These are phyloP conservation scores for Lasioglossum lativentre DNA, from an alignment of 2,888 invertebrate genomes.

Conservation along the genomic window DNA sequence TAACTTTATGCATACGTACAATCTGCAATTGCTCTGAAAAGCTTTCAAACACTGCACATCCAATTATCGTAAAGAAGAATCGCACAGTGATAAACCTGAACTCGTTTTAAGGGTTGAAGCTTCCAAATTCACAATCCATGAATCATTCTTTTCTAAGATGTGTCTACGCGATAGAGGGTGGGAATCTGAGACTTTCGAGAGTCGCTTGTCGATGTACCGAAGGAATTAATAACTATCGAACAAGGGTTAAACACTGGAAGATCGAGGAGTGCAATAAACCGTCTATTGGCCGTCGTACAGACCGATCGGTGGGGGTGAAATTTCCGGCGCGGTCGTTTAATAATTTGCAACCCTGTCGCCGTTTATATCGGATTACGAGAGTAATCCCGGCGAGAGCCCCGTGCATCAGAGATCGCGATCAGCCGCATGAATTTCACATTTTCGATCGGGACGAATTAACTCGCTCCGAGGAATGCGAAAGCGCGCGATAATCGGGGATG, in stretches of 20 bases:
- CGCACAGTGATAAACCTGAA: too few species aligned
- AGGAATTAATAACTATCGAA: neutral
- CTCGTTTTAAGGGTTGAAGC: too few species aligned
- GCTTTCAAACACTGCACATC: too few species aligned
- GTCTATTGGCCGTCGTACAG: neutral
- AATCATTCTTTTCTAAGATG: too few species aligned
- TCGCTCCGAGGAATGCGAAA: neutral
- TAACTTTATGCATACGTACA: too few species aligned
- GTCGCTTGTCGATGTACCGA: neutral
- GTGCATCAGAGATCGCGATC: constrained; percentile 39
- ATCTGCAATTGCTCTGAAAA: too few species aligned
- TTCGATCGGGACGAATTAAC: constrained; percentile 28
- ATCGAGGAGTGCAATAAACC: neutral
- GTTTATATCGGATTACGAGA: constrained; percentile 49
- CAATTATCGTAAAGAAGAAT: too few species aligned
- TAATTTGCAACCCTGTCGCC: constrained; percentile 27
- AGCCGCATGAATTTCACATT: constrained; percentile 39
- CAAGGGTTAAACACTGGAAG: neutral
- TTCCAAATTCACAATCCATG: too few species aligned
- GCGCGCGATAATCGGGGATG: neutral
- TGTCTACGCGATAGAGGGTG: neutral
- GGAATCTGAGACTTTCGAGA: neutral
- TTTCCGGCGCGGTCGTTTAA: constrained; percentile 1
- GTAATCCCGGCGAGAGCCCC: constrained; percentile 27
- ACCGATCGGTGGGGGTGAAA: neutral